These are phyloP conservation scores for Dasyprocta punctata DNA, from an alignment of 2,113 vertebrate species.

Conservation along the genomic window DNA sequence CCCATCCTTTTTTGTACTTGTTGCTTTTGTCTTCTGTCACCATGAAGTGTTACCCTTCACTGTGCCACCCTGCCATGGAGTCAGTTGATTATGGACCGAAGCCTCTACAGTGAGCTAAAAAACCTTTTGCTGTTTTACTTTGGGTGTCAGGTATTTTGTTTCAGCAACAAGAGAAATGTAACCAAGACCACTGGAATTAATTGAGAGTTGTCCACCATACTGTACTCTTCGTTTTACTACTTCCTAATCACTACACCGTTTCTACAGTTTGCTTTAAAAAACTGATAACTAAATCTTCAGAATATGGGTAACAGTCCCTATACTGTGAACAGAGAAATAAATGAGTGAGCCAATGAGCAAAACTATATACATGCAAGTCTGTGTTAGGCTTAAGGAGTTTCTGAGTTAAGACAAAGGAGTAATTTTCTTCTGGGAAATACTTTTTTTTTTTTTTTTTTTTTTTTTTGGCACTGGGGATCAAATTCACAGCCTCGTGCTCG, in stretches of 20 bases:
- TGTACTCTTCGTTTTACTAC: not conserved
- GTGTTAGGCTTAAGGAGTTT: not conserved
- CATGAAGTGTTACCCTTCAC: too few species aligned
- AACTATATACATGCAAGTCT: not conserved
- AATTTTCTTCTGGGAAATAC: not conserved
- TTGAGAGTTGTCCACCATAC: not conserved
- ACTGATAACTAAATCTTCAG: not conserved
- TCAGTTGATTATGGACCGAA: too few species aligned
- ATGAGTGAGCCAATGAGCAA: not conserved
- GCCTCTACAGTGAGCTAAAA: too few species aligned
- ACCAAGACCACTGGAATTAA: not conserved
- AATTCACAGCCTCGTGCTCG: too few species aligned
- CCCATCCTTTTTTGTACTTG: too few species aligned
- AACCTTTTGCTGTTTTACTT: too few species aligned
- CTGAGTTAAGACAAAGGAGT: not conserved
- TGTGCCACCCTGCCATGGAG: too few species aligned
- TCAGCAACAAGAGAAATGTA: too few species aligned
- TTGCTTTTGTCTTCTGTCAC: too few species aligned
- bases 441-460: too few species aligned
- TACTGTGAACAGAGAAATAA: not conserved
- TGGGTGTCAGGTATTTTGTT: too few species aligned
- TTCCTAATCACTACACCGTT: not conserved
- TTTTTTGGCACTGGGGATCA: too few species aligned
- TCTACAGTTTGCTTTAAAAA: not conserved
- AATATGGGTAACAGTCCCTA: not conserved